These are phyloP conservation scores for Lasioglossum malachurum DNA, from an alignment of 2,888 invertebrate species.

Conservation along the genomic window DNA sequence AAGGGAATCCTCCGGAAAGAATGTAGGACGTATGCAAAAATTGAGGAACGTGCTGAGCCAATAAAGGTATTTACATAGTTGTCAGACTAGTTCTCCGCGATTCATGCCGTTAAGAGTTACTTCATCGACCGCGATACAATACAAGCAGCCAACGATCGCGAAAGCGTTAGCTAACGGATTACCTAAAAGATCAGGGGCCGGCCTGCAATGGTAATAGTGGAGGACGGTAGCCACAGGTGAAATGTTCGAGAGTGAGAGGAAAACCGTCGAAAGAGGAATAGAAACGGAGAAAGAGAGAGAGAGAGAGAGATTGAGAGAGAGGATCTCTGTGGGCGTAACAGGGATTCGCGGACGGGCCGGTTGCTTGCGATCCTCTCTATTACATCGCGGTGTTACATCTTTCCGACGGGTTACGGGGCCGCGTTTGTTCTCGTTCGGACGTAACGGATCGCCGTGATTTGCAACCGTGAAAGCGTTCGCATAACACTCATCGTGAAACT, in stretches of 20 bases:
- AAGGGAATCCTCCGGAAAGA: not conserved
- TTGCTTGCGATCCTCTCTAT: slow-evolving; percentile 3
- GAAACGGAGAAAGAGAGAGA: not conserved
- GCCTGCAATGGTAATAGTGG: not conserved
- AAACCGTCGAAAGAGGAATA: not conserved
- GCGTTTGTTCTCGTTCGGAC: slow-evolving; percentile 41
- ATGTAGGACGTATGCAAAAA: not conserved
- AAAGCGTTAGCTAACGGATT: slow-evolving; percentile 6
- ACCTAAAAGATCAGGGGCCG: not conserved
- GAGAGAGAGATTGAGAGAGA: not conserved
- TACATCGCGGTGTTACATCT: slow-evolving; percentile 1
- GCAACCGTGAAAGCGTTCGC: slow-evolving; percentile 72
- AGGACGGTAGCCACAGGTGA: not conserved
- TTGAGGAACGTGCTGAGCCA: not conserved
- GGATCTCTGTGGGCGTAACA: not conserved
- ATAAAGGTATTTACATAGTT: not conserved
- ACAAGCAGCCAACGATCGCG: not conserved
- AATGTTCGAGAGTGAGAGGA: not conserved
- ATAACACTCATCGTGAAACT: slow-evolving; percentile 62
- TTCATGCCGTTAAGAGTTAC: not conserved
- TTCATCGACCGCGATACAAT: not conserved
- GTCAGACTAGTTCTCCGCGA: not conserved
- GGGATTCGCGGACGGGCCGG: not conserved
- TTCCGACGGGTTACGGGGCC: slow-evolving; percentile 1
- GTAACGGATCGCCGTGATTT: slow-evolving; percentile 46